phyloP scores from a whole-genome alignment of 2,113 vertebrate species.

The Oostethus manadensis region DNA sequence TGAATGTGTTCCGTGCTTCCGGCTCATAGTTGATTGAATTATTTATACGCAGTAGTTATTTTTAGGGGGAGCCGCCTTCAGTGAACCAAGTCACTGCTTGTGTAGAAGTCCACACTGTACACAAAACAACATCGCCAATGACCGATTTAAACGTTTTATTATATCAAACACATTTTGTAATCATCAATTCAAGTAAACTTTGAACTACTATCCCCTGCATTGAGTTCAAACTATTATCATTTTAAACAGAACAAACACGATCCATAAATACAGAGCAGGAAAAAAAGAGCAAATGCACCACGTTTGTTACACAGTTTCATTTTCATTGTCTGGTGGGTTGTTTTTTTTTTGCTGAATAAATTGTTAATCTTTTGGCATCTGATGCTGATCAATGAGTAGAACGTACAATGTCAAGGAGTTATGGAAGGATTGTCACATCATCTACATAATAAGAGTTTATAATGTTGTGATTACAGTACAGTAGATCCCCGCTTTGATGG shows the following conservation, averaged over 20 bases:
- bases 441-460: slow-evolving; percentile 25
- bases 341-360: slow-evolving; percentile 8
- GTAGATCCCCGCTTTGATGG: too few relatives aligned
- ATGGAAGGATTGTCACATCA: slow-evolving; percentile 51
- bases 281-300: slow-evolving; percentile 23
- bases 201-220: slow-evolving; percentile 29
- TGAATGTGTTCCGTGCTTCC: slow-evolving; percentile 48
- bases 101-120: not conserved
- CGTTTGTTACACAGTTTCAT: slow-evolving; percentile 44
- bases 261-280: slow-evolving; percentile 40
- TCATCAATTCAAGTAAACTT: slow-evolving; percentile 56
- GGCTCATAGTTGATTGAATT: slow-evolving; percentile 44
- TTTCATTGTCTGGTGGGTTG: not conserved
- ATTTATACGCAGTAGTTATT: slow-evolving; percentile 55
- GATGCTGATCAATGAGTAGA: slow-evolving; percentile 11
- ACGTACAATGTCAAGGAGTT: slow-evolving; percentile 11
- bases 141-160: slow-evolving; percentile 66
- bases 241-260: slow-evolving; percentile 46
- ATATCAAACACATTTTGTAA: slow-evolving; percentile 60
- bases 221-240: slow-evolving; percentile 32
- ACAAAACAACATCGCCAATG: slow-evolving; percentile 1
- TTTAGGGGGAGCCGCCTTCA: slow-evolving; percentile 42
- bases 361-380: slow-evolving; percentile 12
- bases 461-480: slow-evolving; percentile 9
- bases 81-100: slow-evolving; percentile 9